These are phyloP conservation scores for Meleagris gallopavo DNA, from an alignment of 2,113 vertebrate species.

Conservation along the genomic window DNA sequence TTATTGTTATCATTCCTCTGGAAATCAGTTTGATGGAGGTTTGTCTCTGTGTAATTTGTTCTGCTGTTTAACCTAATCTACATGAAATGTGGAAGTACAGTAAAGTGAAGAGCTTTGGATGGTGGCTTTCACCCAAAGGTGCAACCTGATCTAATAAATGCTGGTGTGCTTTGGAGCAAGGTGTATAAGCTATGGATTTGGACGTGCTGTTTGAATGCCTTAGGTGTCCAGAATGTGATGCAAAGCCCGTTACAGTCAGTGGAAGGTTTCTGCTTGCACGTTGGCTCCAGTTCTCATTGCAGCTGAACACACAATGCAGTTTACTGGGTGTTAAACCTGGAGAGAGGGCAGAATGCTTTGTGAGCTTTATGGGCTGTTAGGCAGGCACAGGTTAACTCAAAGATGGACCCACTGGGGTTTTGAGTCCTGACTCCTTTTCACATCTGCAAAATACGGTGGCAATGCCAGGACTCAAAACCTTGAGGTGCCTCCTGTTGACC, in stretches of 20 bases:
- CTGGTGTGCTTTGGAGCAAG: neutral
- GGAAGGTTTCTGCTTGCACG: neutral
- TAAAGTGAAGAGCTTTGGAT: neutral
- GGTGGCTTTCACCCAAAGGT: neutral
- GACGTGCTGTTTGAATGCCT: neutral
- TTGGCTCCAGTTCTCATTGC: neutral
- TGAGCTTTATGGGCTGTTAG: neutral
- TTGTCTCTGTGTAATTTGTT: neutral
- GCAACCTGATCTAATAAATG: neutral
- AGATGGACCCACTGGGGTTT: neutral
- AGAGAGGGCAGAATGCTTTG: neutral
- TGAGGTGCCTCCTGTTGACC: neutral
- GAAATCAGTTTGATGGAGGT: neutral
- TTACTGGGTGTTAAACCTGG: neutral
- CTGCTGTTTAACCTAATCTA: neutral
- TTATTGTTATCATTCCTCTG: slow-evolving; percentile 59
- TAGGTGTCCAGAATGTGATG: neutral
- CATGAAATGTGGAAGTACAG: neutral
- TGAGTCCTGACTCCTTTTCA: neutral
- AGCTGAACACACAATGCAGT: fast-evolving
- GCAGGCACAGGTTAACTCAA: neutral
- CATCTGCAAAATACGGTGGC: neutral
- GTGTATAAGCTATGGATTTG: neutral
- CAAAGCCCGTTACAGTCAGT: neutral
- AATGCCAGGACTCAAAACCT: neutral